Percentiles rank a stretch among this genome's conserved stretches.
phyloP scores from a whole-genome alignment of 2,797 vertebrate genomes.

The Cirrhinus molitorella region DNA sequence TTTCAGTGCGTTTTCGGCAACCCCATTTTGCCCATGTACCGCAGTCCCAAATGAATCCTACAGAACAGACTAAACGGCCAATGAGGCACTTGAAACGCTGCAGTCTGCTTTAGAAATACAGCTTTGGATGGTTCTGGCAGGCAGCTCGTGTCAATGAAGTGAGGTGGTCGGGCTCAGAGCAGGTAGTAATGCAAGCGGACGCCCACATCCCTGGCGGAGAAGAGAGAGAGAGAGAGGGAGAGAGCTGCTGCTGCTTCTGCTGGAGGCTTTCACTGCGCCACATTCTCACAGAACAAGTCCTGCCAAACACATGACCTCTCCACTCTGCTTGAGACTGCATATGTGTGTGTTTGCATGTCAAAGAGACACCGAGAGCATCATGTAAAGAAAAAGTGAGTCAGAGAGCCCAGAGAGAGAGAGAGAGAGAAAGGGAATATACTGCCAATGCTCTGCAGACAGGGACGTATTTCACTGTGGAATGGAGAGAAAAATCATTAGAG shows the following conservation, averaged over 20 bases:
- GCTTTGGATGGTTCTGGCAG: conserved; percentile 42
- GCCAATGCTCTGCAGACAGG: conserved; percentile 14
- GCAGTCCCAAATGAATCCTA: conserved; percentile 30
- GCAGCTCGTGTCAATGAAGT: conserved; percentile 39
- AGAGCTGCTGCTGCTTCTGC: conserved; percentile 32
- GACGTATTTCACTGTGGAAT: conserved; percentile 56
- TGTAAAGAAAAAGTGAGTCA: conserved; percentile 36
- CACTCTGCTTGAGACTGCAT: conserved; percentile 19
- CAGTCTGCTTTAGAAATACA: conserved; percentile 35
- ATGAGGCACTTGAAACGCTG: conserved; percentile 30
- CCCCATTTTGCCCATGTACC: not conserved
- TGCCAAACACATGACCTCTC: conserved; percentile 50
- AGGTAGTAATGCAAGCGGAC: conserved; percentile 46
- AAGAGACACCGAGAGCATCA: conserved; percentile 31
- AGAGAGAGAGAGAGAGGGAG: conserved; percentile 4
- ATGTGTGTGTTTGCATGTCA: conserved; percentile 36
- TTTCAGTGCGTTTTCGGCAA: conserved; percentile 1
- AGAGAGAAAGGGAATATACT: conserved; percentile 15
- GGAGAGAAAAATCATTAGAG: conserved; percentile 56
- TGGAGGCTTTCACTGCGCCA: conserved; percentile 12
- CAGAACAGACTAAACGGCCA: conserved; percentile 40
- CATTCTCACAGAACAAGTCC: conserved; percentile 39
- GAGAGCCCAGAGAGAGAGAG: conserved; percentile 7
- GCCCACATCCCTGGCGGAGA: conserved; percentile 41
- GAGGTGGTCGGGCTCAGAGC: conserved; percentile 32